Evolutionary conservation across 2,797 vertebrate species (phyloP), one percentile per base, ranked within the genome.

Genomic region (Myripristis murdjan): DNA sequence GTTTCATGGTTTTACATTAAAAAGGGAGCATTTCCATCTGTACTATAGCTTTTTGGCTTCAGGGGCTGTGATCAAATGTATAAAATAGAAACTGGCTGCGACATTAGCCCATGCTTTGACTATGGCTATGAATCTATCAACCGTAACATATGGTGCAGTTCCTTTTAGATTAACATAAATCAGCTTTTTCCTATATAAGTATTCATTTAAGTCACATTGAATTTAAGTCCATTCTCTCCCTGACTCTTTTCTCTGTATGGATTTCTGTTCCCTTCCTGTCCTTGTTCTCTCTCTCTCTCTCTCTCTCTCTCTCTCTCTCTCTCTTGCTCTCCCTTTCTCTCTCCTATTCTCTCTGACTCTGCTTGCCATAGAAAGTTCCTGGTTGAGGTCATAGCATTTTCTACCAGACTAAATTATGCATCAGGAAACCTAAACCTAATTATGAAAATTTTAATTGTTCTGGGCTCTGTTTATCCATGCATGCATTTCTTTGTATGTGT

Each of bases 1-100:
- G 59, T 62, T 81, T 79, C 33, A 74, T 64, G 20, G 49, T 56
- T 69, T 49, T 47, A 55, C 24, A 66, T 75, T 62, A 68, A 51
- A 64, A 55, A 67, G 48, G 52, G 58, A 39, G n/a, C 26, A 48
- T 44, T 70, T 33, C 43, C 46, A 65, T 79, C 63, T 20, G 72
- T 68, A 48, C 37, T 20, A 31, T 60, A 51, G 70, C 73, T 33
- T 31, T 33, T 28, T 1, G 23, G 44, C 52, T 81, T 62, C 26
- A 57, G 63, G 57, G 51, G 22, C 67, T 14, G 0, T 39, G 47
- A 76, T 75, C 60, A 44, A 78, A 70, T 20, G 28, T 37, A 4
- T 22, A 16, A 28, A 33, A 41, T 22, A 35, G 33, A 8, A 16
- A 43, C 43, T 62, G 33, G 49, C 47, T 35, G 9, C 46, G 57